Conservation (phyloP, 2,888 invertebrate genomes). For the Prosopocoilus inquinatus region DNA sequence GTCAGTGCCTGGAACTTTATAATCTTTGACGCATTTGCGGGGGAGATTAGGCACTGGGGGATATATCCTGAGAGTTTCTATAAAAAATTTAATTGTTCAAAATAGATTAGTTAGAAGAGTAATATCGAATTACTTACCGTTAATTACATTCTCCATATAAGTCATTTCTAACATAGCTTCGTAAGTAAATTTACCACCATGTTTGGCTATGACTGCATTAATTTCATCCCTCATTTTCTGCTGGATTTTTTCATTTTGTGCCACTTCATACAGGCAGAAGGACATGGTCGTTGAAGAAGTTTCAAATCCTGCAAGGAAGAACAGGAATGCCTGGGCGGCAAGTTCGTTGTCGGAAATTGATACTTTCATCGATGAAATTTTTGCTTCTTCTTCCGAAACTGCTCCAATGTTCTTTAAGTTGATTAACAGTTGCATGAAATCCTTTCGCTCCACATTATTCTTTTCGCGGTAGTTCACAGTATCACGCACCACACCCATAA, state of each 20-base stretch:
- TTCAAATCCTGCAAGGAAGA: constrained; percentile 51
- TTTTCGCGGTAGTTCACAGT: constrained; percentile 31
- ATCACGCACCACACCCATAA: constrained; percentile 32
- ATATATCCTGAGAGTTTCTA: constrained; percentile 20
- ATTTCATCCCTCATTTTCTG: constrained; percentile 47
- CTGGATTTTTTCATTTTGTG: constrained; percentile 46
- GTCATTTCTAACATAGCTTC: constrained; percentile 49
- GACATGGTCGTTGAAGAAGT: constrained; percentile 47
- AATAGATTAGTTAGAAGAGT: background rate
- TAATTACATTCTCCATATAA: constrained; percentile 49
- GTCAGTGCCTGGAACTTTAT: constrained; percentile 15
- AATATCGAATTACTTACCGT: constrained; percentile 6
- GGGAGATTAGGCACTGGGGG: constrained; percentile 10
- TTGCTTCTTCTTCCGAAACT: background rate
- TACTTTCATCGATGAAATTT: background rate
- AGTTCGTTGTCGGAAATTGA: constrained; percentile 21
- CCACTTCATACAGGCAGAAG: constrained; percentile 45
- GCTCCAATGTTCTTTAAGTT: constrained; percentile 24
- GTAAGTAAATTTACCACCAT: constrained; percentile 43
- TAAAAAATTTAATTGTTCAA: background rate
- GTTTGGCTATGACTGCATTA: constrained; percentile 31
- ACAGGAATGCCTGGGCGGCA: constrained; percentile 43
- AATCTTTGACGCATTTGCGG: constrained; percentile 15
- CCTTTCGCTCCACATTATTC: constrained; percentile 30
- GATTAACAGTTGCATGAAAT: constrained; percentile 43